These are phyloP conservation scores for Xylocampa areola DNA, from an alignment of 2,888 invertebrate species.

Conservation along the genomic window DNA sequence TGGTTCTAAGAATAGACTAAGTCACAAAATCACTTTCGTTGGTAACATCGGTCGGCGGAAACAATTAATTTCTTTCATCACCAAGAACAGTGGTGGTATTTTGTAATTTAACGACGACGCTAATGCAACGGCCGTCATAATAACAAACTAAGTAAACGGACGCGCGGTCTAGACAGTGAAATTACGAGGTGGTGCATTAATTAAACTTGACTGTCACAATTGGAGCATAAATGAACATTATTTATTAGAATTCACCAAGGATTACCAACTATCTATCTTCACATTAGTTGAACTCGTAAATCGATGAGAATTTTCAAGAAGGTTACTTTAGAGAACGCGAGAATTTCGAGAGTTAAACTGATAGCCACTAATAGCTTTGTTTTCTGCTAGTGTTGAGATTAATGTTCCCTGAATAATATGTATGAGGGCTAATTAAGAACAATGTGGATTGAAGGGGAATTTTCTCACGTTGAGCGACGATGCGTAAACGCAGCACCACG, in stretches of 20 bases:
- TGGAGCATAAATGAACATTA: slow-evolving; percentile 70
- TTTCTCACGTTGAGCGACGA: slow-evolving; percentile 84
- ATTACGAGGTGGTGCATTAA: slow-evolving; percentile 75
- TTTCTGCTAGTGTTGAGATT: slow-evolving; percentile 41
- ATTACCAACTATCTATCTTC: slow-evolving; percentile 19
- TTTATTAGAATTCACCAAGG: slow-evolving; percentile 43
- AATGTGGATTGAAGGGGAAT: slow-evolving; percentile 78
- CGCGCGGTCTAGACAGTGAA: slow-evolving; percentile 77
- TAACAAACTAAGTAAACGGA: slow-evolving; percentile 66
- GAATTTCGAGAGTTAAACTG: slow-evolving; percentile 19
- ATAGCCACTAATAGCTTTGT: slow-evolving; percentile 27
- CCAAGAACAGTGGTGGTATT: slow-evolving; percentile 68
- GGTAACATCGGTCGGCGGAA: slow-evolving; percentile 73
- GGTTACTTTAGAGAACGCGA: slow-evolving; percentile 13
- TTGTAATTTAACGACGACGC: slow-evolving; percentile 67
- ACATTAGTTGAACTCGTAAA: slow-evolving; percentile 15
- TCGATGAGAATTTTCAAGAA: slow-evolving; percentile 10
- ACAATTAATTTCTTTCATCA: slow-evolving; percentile 77
- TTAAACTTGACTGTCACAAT: slow-evolving; percentile 73
- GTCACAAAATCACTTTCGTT: slow-evolving; percentile 81
- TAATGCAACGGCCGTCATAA: slow-evolving; percentile 61
- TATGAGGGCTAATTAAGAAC: slow-evolving; percentile 79
- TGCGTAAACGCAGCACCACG: slow-evolving; percentile 82
- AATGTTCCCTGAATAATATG: slow-evolving; percentile 67
- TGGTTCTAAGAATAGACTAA: slow-evolving; percentile 58